phyloP scores from a whole-genome alignment of 1,140 invertebrate species.

The Heliconius nattereri region DNA sequence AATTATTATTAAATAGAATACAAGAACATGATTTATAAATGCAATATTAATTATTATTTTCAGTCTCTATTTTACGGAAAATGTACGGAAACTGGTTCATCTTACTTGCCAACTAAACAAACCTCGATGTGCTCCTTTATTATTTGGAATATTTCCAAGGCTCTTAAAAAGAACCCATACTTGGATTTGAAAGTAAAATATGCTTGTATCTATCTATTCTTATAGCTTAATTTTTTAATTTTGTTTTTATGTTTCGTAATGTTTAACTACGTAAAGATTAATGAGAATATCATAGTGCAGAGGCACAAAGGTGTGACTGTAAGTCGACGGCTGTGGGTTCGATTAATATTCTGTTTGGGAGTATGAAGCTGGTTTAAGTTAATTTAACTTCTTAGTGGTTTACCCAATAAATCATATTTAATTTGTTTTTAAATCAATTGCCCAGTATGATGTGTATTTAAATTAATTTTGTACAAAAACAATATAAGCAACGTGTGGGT shows the following conservation, averaged over 20 bases:
- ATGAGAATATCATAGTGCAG: no score
- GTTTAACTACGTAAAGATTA: neutral
- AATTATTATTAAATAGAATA: neutral
- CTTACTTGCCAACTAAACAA: conserved; percentile 33
- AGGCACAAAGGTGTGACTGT: no score
- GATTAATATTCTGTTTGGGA: no score
- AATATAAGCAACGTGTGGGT: neutral
- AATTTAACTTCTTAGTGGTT: no score
- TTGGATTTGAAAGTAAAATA: conserved; percentile 63
- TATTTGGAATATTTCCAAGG: conserved; percentile 70
- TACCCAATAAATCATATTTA: no score
- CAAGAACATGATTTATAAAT: neutral
- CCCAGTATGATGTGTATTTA: no score
- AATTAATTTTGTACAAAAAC: neutral
- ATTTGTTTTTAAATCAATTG: no score
- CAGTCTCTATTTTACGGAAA: conserved; percentile 30
- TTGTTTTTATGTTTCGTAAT: neutral
- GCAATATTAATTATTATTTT: conserved; percentile 23
- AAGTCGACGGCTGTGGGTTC: no score
- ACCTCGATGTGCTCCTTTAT: conserved; percentile 63
- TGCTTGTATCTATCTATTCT: neutral
- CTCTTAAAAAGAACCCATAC: conserved; percentile 53
- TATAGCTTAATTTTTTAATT: neutral
- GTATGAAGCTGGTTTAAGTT: no score
- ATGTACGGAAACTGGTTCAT: conserved; percentile 30